Evolutionary conservation across 2,113 vertebrate genomes (phyloP), one percentile per base, ranked within the genome.

Genomic region (Silurus meridionalis): DNA sequence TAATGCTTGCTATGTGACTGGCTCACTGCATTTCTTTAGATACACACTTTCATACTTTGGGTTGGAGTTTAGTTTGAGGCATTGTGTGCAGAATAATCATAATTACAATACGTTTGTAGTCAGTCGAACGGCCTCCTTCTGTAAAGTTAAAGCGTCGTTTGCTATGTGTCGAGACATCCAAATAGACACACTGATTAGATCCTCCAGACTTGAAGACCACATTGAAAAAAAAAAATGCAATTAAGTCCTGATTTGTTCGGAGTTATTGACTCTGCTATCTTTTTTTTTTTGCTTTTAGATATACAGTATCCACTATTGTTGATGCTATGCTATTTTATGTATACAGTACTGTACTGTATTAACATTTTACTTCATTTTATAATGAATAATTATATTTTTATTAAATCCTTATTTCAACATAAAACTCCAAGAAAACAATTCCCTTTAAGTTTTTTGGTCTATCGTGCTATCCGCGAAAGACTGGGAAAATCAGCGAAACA

Each of bases 221-320:
- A 55, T 23, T 55, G 52, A 55, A 55, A 58, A 19, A 58, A 58
- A 58, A 0, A 79, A 19, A 14, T 5, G 58, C 28, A 58, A 79
- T 79, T 58, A 79, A 58, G n/a, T 52, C 11, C 50, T 77, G 50
- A 77, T 77, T 53, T 79, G 75, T 79, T 57, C 15, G n/a, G 75
- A 79, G 58, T 79, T 57, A 79, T 57, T 58, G 53, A n/a, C 23
- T 28, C 53, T 57, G 52, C 75, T 78, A 53, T 8, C 74, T 50
- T 50, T 5, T 75, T 52, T 77, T 14, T 15, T 48, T n/a, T 15
- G 28, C 28, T 6, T 13, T 4, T n/a, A 58, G 14, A 79, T 58
- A 58, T 58, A 37, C 28, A 37, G 28, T 37, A 37, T 37, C 28
- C 28, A 37, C 28, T 37, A 37, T 37, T 37, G 28, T 37, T 37